Percentiles rank a stretch among this genome's conserved stretches.
Evolutionary conservation across 2,888 invertebrate genomes (phyloP).

Genomic region (Yponomeuta malinellus): DNA sequence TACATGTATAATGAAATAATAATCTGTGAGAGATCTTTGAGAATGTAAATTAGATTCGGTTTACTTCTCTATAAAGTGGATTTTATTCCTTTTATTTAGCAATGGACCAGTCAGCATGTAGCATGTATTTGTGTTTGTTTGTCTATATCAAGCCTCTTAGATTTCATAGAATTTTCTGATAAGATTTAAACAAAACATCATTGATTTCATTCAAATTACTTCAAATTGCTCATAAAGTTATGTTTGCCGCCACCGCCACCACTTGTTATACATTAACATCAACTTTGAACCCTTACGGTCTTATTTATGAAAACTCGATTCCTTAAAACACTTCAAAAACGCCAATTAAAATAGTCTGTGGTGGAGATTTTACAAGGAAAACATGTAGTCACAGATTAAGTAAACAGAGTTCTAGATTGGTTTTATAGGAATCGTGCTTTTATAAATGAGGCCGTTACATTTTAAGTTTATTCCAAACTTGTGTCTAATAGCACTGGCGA

Average conservation of each 20-base stretch:
- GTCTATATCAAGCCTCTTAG: slow-evolving; percentile 16
- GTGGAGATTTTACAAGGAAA: too few relatives aligned
- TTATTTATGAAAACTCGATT: too few relatives aligned
- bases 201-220: neutral
- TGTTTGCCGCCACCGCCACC: slow-evolving; percentile 47
- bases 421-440: too few relatives aligned
- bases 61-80: neutral
- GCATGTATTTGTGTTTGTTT: slow-evolving; percentile 27
- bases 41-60: neutral
- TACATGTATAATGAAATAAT: neutral
- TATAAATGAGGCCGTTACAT: neutral
- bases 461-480: slow-evolving; percentile 17
- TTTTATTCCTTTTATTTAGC: slow-evolving; percentile 18
- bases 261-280: slow-evolving; percentile 54
- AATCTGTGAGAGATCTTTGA: neutral
- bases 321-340: too few relatives aligned
- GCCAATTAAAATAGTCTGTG: too few relatives aligned
- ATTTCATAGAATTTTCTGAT: neutral
- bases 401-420: too few relatives aligned
- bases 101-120: slow-evolving; percentile 25
- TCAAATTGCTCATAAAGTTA: neutral
- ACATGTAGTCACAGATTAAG: too few relatives aligned
- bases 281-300: slow-evolving; percentile 21
- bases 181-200: neutral
- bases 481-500: slow-evolving; percentile 54